phyloP scores from a whole-genome alignment of 2,797 vertebrate genomes.

The Chaunax sp. region DNA sequence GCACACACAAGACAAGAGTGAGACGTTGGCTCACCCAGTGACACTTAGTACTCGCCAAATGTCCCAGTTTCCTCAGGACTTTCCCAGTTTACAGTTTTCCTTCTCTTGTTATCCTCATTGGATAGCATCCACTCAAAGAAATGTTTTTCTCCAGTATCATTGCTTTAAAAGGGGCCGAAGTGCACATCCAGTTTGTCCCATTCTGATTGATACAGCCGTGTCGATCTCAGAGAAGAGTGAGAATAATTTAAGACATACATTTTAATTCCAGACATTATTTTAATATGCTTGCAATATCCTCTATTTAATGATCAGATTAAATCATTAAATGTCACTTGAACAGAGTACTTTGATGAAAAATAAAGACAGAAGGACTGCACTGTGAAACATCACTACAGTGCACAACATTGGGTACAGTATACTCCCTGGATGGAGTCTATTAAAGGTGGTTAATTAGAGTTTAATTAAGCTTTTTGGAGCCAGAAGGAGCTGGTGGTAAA shows the following conservation, averaged over 20 bases:
- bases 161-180: background rate
- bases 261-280: background rate
- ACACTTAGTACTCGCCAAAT: slow-evolving; percentile 9
- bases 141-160: background rate
- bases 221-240: background rate
- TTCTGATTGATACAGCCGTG: background rate
- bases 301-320: background rate
- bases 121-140: background rate
- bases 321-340: too few relatives aligned
- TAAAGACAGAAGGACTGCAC: too few relatives aligned
- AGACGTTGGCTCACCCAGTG: slow-evolving; percentile 2
- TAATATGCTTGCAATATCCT: background rate
- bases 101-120: background rate
- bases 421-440: too few relatives aligned
- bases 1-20: slow-evolving; percentile 5
- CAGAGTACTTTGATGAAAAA: too few relatives aligned
- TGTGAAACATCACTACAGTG: too few relatives aligned
- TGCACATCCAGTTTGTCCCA: background rate
- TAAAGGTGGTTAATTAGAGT: too few relatives aligned
- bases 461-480: too few relatives aligned
- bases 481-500: too few relatives aligned
- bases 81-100: slow-evolving; percentile 4
- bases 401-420: too few relatives aligned
- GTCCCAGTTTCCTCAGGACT: slow-evolving; percentile 9
- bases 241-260: background rate